Conservation (phyloP, 2,797 vertebrate genomes). For the Caiman crocodilus region DNA sequence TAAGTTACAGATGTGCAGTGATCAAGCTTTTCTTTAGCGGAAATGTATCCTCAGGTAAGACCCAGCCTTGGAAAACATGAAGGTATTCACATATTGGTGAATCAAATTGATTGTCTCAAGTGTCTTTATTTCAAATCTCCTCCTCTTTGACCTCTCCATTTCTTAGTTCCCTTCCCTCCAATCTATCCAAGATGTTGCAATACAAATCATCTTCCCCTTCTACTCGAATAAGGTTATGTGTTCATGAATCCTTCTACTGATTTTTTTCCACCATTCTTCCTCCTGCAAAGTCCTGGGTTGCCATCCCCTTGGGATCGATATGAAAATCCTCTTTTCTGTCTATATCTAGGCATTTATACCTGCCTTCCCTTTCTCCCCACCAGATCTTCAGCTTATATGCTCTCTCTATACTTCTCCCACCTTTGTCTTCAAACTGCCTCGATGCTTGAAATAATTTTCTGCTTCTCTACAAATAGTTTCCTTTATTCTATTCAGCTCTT, state of each 20-base stretch:
- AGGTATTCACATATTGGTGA: slow-evolving; percentile 31
- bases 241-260: not conserved
- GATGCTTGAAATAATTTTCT: not conserved
- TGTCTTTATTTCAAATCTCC: not conserved
- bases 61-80: not conserved
- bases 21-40: slow-evolving; percentile 46
- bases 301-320: not conserved
- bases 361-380: not conserved
- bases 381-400: accelerated
- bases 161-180: not conserved
- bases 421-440: not conserved
- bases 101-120: not conserved
- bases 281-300: accelerated
- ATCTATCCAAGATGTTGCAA: not conserved
- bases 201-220: not conserved
- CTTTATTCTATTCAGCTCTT: not conserved
- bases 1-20: slow-evolving; percentile 54
- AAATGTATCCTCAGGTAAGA: slow-evolving; percentile 51
- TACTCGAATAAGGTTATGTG: not conserved
- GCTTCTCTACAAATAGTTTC: not conserved
- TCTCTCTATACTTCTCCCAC: not conserved
- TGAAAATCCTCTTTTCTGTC: not conserved
- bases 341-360: not conserved
- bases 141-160: slow-evolving; percentile 1
- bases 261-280: not conserved